Percentiles rank a stretch among this genome's conserved stretches.
phyloP scores from a whole-genome alignment of 2,113 vertebrate species.

The Pituophis catenifer region DNA sequence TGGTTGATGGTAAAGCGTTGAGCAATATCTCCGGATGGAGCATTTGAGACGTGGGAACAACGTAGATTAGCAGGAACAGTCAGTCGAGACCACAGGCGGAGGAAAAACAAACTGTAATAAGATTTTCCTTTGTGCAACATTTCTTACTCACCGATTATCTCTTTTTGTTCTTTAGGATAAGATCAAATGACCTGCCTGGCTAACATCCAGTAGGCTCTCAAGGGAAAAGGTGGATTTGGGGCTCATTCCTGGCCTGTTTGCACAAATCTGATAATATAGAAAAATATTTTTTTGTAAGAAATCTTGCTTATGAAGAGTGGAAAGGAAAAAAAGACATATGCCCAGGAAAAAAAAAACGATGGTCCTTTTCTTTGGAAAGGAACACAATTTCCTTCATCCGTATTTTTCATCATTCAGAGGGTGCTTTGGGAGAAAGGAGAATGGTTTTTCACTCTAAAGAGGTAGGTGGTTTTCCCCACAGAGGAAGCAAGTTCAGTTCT shows the following conservation, averaged over 20 bases:
- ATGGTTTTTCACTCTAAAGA: not conserved
- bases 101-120: conserved; percentile 60
- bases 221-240: not conserved
- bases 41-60: conserved; percentile 50
- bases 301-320: not conserved
- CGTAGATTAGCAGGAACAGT: conserved; percentile 55
- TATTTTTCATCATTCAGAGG: not conserved
- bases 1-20: conserved; percentile 61
- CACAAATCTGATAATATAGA: conserved; percentile 18
- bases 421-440: not conserved
- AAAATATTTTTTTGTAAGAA: conserved; percentile 5
- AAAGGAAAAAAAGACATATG: not conserved
- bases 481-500: not conserved
- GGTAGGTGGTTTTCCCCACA: not conserved
- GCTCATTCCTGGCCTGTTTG: conserved; percentile 9
- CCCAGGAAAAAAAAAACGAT: not conserved
- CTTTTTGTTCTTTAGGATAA: conserved; percentile 40
- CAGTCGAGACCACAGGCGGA: conserved; percentile 63
- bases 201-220: not conserved
- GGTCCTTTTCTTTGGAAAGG: not conserved
- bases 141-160: conserved; percentile 57
- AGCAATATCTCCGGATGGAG: conserved; percentile 65
- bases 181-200: conserved; percentile 51
- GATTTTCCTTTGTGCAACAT: conserved; percentile 60
- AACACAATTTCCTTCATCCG: not conserved